Base-by-base conservation (phyloP, 53 echinoderm and acorn worm species). In the Mesocentrotus franciscanus region DNA sequence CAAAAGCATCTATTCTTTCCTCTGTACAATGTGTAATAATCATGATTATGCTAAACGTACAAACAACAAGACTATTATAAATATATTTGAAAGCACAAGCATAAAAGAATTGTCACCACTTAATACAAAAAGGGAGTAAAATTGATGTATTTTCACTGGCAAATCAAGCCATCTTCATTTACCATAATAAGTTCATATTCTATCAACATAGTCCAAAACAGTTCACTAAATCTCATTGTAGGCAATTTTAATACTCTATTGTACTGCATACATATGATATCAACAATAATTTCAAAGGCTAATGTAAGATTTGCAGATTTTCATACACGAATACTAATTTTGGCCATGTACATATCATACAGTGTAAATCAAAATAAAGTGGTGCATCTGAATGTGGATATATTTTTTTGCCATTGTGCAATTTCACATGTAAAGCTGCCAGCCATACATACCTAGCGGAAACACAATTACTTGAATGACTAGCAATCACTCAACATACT, bases 31-130 rank as follows among this genome's bases (percentile, higher is more conserved):
- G 17, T 36, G 33, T 81, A 39, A 42, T 36, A 81, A 81, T 81
- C 36, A 36, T 39, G 74, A 74, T 71, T 9, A 71, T 32, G 74
- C 74, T 74, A 10, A 74, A 30, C 10, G 74, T 74, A 74, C 74
- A 74, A 74, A 30, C 29, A 68, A 11, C 29, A 3, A 32, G 74
- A 81, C 18, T 81, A 81, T 20, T 5, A 81, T 81, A 81, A 81
- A 81, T 81, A 81, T 42, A 39, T 36, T 81, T 81, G 81, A 81
- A 81, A 81, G 81, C 81, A 81, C 81, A 81, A 18, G 42, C 81
- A 81, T 20, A 81, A 81, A 33, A 17, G 8, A 81, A 16, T 39
- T 81, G 22, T 9, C 81, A 81, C 16, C 42, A 16, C 18, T 62
- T 22, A 72, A 4, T 35, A 78, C 78, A 7, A 78, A 35, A 75